Conservation (phyloP, 1,140 invertebrate species). For the Macrobrachium rosenbergii region DNA sequence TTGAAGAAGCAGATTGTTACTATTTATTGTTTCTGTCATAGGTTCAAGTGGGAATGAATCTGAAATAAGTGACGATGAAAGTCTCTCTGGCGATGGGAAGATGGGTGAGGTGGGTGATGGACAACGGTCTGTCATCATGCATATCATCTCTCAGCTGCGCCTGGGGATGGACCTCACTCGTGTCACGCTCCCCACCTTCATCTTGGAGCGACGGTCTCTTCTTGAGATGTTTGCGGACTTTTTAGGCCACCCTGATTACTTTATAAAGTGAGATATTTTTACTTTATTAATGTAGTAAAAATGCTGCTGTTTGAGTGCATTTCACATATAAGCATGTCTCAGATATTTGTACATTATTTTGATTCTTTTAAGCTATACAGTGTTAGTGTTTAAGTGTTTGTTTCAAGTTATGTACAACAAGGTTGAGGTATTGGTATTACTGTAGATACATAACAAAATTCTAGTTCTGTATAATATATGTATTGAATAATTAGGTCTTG, state of each 20-base stretch:
- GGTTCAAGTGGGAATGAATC: slow-evolving; percentile 56
- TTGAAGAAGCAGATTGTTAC: neutral
- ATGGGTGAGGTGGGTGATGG: slow-evolving; percentile 70
- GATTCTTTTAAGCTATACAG: no score
- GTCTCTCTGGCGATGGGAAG: slow-evolving; percentile 69
- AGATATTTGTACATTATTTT: no score
- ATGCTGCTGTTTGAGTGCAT: neutral
- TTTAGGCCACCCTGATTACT: slow-evolving; percentile 96
- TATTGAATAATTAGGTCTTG: neutral
- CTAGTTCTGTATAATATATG: no score
- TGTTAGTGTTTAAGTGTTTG: no score
- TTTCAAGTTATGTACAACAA: no score
- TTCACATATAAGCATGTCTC: neutral
- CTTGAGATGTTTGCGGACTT: slow-evolving; percentile 99
- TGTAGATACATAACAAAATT: no score
- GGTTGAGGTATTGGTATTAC: no score
- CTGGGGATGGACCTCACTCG: slow-evolving; percentile 99
- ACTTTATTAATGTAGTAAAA: neutral
- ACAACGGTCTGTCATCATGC: slow-evolving; percentile 74
- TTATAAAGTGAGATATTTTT: slow-evolving; percentile 77
- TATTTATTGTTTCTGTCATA: neutral
- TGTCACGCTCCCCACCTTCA: slow-evolving; percentile 91
- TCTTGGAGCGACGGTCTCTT: slow-evolving; percentile 92
- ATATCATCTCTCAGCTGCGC: slow-evolving; percentile 74
- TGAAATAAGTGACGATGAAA: slow-evolving; percentile 71